Percentiles rank a stretch among this genome's conserved stretches.
phyloP scores from a whole-genome alignment of 2,113 vertebrate species.

The Spea bombifrons region DNA sequence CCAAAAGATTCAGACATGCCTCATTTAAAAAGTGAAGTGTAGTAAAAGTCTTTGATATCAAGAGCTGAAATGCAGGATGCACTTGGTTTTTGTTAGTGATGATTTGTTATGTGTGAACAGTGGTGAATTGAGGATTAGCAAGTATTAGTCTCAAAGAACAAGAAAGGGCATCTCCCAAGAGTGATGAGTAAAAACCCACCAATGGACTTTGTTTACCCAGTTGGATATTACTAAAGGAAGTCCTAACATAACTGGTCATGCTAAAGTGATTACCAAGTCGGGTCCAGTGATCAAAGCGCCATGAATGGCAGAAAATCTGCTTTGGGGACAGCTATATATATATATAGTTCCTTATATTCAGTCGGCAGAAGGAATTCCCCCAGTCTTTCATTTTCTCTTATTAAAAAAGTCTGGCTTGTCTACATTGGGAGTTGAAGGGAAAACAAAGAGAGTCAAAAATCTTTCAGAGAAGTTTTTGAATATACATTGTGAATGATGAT shows the following conservation, averaged over 20 bases:
- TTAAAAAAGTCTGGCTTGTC: not conserved
- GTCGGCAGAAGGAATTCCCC: not conserved
- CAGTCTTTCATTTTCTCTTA: not conserved
- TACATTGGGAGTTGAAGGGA: too few relatives aligned
- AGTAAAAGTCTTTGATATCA: too few relatives aligned
- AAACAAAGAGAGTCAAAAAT: too few relatives aligned
- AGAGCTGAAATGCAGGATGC: not conserved
- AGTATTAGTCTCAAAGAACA: not conserved
- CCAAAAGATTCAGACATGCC: too few relatives aligned
- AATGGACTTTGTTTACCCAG: not conserved
- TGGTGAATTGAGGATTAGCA: not conserved
- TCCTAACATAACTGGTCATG: not conserved
- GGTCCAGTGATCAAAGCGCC: not conserved
- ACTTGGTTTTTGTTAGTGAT: not conserved
- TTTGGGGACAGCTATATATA: not conserved
- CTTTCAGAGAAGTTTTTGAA: too few relatives aligned
- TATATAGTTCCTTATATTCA: not conserved
- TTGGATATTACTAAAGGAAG: not conserved
- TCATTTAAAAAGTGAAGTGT: too few relatives aligned
- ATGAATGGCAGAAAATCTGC: not conserved
- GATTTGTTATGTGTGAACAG: not conserved
- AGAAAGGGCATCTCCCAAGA: not conserved
- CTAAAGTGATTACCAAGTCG: not conserved
- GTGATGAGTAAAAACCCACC: not conserved
- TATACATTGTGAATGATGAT: too few relatives aligned